Percentiles rank a stretch among this genome's conserved stretches.
Conservation (phyloP, 2,888 invertebrate genomes). For the Erpobdella octoculata region DNA sequence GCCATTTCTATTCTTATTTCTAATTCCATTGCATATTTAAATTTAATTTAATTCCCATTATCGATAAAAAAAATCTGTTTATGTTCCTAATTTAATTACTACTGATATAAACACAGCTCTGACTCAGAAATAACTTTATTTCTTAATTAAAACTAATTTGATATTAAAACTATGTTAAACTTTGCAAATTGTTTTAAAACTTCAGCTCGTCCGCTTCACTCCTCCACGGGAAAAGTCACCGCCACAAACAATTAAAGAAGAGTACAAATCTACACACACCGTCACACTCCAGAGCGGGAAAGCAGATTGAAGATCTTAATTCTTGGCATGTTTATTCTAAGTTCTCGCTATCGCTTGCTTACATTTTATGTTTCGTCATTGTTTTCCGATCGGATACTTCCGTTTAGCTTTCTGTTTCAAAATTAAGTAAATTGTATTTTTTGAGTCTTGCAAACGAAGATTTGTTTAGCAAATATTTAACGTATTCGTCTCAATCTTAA, state of each 20-base stretch:
- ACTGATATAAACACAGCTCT: not conserved
- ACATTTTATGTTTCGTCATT: no score
- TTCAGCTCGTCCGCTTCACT: conserved; percentile 23
- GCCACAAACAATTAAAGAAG: not conserved
- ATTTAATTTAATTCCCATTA: no score
- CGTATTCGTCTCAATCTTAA: no score
- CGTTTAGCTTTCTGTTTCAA: not conserved
- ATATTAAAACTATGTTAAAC: not conserved
- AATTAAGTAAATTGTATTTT: not conserved
- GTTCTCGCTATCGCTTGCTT: no score
- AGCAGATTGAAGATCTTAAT: not conserved
- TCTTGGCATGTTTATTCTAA: no score
- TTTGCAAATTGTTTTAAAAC: not conserved
- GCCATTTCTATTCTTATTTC: no score
- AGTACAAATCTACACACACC: conserved; percentile 15
- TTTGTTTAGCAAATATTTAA: no score
- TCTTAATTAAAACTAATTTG: not conserved
- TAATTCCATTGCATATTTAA: no score
- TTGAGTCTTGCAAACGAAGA: not conserved
- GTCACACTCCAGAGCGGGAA: not conserved
- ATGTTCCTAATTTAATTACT: no score
- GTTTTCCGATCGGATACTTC: no score
- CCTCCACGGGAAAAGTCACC: conserved; percentile 18
- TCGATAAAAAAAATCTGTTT: no score
- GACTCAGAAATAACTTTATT: not conserved